Base-by-base conservation (phyloP, 2,888 invertebrate genomes). In the Drosophila demipolita region DNA sequence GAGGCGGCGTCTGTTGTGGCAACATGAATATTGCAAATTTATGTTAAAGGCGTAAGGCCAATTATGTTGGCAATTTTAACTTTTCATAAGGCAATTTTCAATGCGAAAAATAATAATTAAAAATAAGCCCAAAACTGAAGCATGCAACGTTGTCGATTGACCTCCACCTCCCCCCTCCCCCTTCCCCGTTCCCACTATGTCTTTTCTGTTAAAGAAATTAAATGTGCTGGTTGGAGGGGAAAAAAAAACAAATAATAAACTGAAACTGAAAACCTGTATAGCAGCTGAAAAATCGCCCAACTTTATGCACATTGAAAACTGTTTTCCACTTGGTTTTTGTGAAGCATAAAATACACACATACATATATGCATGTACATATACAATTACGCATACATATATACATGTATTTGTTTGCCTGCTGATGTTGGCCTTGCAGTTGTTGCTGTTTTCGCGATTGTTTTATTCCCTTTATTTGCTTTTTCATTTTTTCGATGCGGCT, bases 101-200 rank as follows among this genome's bases (percentile, higher is more conserved):
- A 85, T 85, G 88, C 86, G 83, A 76, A 82, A 87, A 86, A 87
- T 83, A 73, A 88, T 85, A 86, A 85, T 89, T 83, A 89, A 80
- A 83, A 89, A 83, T 84, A 87, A 85, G 81, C 69, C 74, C 53
- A 67, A 72, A 59, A 76, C 59, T 55, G 72, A 58, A 60, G 60
- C 71, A 66, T 54, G 66, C 66, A 84, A 79, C 17, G 15, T 23
- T 45, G 45, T 8, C 45, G 20, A 45, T 45, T 45, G 45, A 45
- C n/a, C 20, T 7, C 20, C 50, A 4, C 50, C 1, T 11, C 7
- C 26, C 29, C 12, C 49, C 23, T 20, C 20, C 40, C 0, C n/a
- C n/a, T n/a, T n/a, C 29, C 17, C 8, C 45, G 23, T 23, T 12
- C 42, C 15, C 1, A 1, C 11, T 12, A 49, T 35, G n/a, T 66